Base-by-base conservation (phyloP, 2,888 invertebrate species). In the Stratiomys singularior region DNA sequence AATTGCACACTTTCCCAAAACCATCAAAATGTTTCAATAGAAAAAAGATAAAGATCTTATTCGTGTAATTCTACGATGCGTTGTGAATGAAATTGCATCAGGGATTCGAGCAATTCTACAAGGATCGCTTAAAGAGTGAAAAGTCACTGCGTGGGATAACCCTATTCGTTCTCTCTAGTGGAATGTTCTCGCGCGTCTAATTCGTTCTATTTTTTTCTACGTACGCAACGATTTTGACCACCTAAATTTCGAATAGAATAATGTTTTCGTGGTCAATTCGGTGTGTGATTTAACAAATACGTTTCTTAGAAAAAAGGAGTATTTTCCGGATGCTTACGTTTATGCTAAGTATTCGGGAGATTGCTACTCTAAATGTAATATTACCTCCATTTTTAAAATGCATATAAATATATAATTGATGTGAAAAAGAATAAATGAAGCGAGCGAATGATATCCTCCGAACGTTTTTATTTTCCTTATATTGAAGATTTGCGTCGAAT, bases 381-480 rank as follows among this genome's bases (percentile, higher is more conserved):
- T 52, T 52, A 52, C 52, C 52, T 52, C 52, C 52, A 52, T 9
- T 52, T 52, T 52, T 9, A 52, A 52, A 52, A 52, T n/a, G 15
- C 18, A 52, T 52, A 52, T 52, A 52, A n/a, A 52, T 52, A 52
- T 52, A 52, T 52, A 52, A 52, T 52, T 9, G 15, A 52, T 52
- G 52, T 52, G 52, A 52, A 52, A 7, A 64, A 64, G 64, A 64
- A 28, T 64, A 64, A 64, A 28, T 69, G 60, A 60, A 23, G 18
- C 18, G 69, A 47, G 69, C 69, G 69, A 69, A 69, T 69, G 69
- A 47, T 69, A 25, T 47, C 23, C 46, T 27, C 30, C 23, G 13
- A 23, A 46, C 23, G 18, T 25, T 69, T 30, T 25, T 44, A n/a
- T n/a, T n/a, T 66, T 69, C 25, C 18, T 25, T 25, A 69, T 47